Evolutionary conservation across 1,140 invertebrate genomes (phyloP).

Genomic region (Heliconius himera): DNA sequence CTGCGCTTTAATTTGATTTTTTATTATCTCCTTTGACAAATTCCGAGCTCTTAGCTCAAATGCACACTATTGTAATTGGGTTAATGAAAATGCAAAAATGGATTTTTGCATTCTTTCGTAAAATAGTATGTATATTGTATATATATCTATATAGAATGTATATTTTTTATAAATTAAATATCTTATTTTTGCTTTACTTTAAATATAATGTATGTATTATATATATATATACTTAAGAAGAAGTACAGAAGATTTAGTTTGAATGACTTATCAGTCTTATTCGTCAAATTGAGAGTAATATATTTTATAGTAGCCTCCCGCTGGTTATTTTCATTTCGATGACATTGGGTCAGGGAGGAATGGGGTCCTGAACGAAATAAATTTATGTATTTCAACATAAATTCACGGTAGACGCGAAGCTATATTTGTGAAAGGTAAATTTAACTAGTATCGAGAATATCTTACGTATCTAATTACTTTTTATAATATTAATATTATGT

Average conservation of each 20-base stretch:
- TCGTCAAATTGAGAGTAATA: neutral
- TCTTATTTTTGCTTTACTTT: too few species aligned
- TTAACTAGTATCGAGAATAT: too few species aligned
- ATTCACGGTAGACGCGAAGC: neutral
- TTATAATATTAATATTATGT: too few species aligned
- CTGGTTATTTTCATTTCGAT: neutral
- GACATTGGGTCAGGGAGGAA: neutral
- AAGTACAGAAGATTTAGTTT: neutral
- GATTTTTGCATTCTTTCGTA: neutral
- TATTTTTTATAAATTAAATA: neutral
- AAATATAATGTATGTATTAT: too few species aligned
- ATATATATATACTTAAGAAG: too few species aligned
- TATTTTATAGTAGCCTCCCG: neutral
- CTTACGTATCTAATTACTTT: too few species aligned
- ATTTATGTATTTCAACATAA: neutral
- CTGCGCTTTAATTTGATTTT: too few species aligned
- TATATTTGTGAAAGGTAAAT: neutral
- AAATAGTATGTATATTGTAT: neutral
- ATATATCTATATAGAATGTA: neutral
- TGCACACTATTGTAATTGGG: neutral
- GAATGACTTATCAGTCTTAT: neutral
- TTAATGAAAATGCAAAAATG: neutral
- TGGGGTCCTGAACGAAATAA: neutral
- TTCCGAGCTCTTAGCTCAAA: neutral
- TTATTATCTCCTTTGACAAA: neutral